Base-by-base conservation (phyloP, 1,140 invertebrate species). In the Drosophila repleta region DNA sequence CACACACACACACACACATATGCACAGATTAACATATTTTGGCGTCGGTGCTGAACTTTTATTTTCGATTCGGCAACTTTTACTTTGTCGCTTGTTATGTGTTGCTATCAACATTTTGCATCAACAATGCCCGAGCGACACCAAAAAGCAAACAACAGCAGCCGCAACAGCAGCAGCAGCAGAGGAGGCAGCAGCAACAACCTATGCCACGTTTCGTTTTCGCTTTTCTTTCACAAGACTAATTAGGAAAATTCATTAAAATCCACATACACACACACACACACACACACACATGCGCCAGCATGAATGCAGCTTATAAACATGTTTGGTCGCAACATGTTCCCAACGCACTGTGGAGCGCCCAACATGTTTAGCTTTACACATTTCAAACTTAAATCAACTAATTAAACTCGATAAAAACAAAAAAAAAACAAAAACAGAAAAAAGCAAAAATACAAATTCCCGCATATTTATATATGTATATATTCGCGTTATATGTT, bases 191-290 rank as follows among this genome's bases (percentile, higher is more conserved):
- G 24, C 24, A 49, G 26, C 17, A 35, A 43, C 62, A 62, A 43
- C 55, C 29, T 63, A 60, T 32, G 61, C 64, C 57, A 62, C 57
- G 69, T 62, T 73, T 52, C 62, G 68, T 84, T 84, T 84, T 79
- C 80, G 80, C 80, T 84, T 84, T 84, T 84, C 76, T 84, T 79
- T 79, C 80, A 84, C 80, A 79, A 63, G 73, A 68, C 81, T 79
- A 84, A 84, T 84, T 84, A 84, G 81, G 80, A 79, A 84, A 84
- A 84, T 69, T 76, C 68, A 72, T 66, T 64, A 72, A 71, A 65
- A 75, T 39, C 32, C 61, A 48, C 37, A 65, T 20, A 58, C 29
- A 61, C 20, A 43, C 18, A 56, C 29, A 29, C 2, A 67, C 49
- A 73, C 11, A 41, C 17, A 52, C 35, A 11, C 26, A 35, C 35